These are phyloP conservation scores for Sarcophaga variegata DNA, from an alignment of 2,888 invertebrate genomes.

Conservation along the genomic window DNA sequence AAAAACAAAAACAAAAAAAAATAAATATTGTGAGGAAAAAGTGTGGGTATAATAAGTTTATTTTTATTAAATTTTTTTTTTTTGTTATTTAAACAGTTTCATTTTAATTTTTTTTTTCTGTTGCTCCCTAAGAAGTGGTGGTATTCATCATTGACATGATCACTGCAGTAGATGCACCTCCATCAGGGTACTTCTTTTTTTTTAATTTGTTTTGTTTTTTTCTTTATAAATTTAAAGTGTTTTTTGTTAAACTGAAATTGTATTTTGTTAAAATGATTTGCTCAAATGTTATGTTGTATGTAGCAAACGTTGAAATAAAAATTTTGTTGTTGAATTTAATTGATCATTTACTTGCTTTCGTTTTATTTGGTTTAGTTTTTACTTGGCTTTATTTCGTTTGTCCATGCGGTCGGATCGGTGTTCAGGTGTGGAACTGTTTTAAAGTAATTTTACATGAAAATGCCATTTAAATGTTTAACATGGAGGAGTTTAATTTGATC, in stretches of 20 bases:
- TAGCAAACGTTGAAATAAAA: constrained; percentile 29
- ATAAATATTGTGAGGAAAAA: constrained; percentile 44
- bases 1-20: neutral
- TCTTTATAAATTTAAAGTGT: too few relatives aligned
- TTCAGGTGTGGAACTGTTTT: constrained; percentile 63
- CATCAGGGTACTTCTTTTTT: constrained; percentile 7
- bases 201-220: neutral
- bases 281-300: constrained; percentile 28
- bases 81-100: constrained; percentile 44
- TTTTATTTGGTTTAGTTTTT: constrained; percentile 27
- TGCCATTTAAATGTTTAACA: constrained; percentile 61
- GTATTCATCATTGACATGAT: constrained; percentile 18
- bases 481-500: constrained; percentile 57
- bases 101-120: constrained; percentile 29
- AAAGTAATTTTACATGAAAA: constrained; percentile 56
- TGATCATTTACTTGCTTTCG: constrained; percentile 53
- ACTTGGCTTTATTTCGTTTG: constrained; percentile 40
- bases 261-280: constrained; percentile 52
- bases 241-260: constrained; percentile 24
- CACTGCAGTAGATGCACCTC: neutral
- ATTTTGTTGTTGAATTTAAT: constrained; percentile 67
- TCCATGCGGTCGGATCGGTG: neutral
- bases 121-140: constrained; percentile 63
- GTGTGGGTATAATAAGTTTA: constrained; percentile 63
- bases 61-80: constrained; percentile 2